phyloP scores from a whole-genome alignment of 1,140 invertebrate genomes.

The Drosophila quadrilineata region DNA sequence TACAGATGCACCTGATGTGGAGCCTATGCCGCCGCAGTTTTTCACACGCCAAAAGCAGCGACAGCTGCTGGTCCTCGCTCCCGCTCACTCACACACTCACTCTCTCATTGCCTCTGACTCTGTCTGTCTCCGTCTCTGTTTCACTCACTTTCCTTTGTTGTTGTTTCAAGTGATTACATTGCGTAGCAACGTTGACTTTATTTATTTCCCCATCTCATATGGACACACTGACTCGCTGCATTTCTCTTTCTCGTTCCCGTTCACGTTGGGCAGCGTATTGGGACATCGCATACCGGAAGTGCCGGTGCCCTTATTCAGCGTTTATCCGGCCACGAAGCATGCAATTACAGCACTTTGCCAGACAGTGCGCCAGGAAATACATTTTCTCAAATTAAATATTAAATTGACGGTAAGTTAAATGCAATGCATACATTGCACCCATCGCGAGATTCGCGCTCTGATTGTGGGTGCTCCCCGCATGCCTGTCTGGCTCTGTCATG shows the following conservation, averaged over 20 bases:
- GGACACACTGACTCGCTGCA: too few species aligned
- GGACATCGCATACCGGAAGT: slow-evolving; percentile 82
- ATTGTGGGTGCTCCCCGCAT: too few species aligned
- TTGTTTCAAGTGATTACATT: slow-evolving; percentile 68
- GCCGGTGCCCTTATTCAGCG: slow-evolving; percentile 82
- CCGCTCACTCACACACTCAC: too few species aligned
- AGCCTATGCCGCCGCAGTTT: slow-evolving; percentile 1
- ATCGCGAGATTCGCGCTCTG: too few species aligned
- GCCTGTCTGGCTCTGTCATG: too few species aligned
- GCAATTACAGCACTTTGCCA: slow-evolving; percentile 84
- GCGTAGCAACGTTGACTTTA: slow-evolving; percentile 69
- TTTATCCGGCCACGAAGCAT: slow-evolving; percentile 84
- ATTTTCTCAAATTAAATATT: slow-evolving; percentile 82
- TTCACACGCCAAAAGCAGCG: slow-evolving; percentile 34
- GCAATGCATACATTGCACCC: slow-evolving; percentile 58
- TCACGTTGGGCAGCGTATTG: slow-evolving; percentile 73
- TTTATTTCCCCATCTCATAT: slow-evolving; percentile 47
- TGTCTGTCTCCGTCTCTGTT: slow-evolving; percentile 5
- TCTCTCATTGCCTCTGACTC: neutral
- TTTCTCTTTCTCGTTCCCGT: neutral
- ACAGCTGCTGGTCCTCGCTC: slow-evolving; percentile 62
- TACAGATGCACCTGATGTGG: neutral
- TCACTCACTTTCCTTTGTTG: slow-evolving; percentile 18
- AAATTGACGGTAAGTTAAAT: slow-evolving; percentile 82
- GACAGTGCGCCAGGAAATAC: slow-evolving; percentile 84